A percentile compares a stretch with the other conserved stretches of the same genome.
Evolutionary conservation across 2,113 vertebrate species (phyloP).

Genomic region (Poecile atricapillus): DNA sequence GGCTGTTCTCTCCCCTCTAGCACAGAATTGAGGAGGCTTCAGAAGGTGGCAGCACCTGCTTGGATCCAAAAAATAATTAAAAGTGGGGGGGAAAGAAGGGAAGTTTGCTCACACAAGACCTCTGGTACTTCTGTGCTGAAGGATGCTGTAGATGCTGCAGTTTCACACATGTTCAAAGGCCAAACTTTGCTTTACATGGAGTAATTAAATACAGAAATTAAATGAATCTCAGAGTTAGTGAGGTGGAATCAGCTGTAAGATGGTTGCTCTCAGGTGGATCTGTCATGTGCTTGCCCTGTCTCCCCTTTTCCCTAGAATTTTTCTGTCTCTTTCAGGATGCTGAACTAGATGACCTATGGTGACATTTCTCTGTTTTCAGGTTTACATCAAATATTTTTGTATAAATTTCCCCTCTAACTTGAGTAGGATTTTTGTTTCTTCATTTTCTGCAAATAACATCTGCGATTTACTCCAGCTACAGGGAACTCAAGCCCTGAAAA

Average conservation of each 20-base stretch:
- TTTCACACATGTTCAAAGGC: neutral
- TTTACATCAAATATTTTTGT: neutral
- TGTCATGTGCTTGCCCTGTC: fast-evolving
- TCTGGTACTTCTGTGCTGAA: neutral
- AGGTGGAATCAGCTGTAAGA: neutral
- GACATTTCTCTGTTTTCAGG: neutral
- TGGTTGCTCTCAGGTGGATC: neutral
- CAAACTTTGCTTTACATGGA: neutral
- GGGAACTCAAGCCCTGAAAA: neutral
- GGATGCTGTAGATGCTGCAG: neutral
- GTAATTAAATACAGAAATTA: neutral
- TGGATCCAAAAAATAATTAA: neutral
- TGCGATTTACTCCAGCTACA: neutral
- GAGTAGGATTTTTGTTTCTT: neutral
- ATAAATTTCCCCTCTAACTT: neutral
- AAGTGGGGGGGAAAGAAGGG: fast-evolving
- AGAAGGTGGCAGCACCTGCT: neutral
- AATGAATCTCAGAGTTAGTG: neutral
- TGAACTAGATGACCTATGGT: fast-evolving
- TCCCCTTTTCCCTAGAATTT: neutral
- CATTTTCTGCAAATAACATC: neutral
- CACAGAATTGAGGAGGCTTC: neutral
- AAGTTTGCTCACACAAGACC: neutral
- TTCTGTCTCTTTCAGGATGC: neutral
- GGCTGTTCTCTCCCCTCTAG: neutral